Percentiles rank a stretch among this genome's conserved stretches.
These are phyloP conservation scores for Conchocele bisecta DNA, from an alignment of 2,888 invertebrate genomes.

Conservation along the genomic window DNA sequence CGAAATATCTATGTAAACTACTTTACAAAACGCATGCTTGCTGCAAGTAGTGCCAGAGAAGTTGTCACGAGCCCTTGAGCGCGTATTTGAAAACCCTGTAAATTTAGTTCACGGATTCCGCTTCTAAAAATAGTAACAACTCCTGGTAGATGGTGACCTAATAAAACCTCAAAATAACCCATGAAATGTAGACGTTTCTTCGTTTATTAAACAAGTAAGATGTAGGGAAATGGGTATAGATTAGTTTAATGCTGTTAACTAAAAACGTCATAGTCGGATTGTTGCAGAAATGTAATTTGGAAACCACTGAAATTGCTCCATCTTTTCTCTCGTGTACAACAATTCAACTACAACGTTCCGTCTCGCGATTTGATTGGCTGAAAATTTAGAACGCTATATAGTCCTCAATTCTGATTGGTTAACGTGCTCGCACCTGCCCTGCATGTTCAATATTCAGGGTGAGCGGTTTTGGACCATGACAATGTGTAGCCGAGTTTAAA, in stretches of 20 bases:
- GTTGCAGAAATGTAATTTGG: conserved; percentile 24
- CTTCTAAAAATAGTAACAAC: conserved; percentile 63
- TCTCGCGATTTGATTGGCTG: conserved; percentile 61
- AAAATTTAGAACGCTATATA: neutral
- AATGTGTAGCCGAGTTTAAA: too few relatives aligned
- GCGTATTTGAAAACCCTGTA: conserved; percentile 69
- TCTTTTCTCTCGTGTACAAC: conserved; percentile 11
- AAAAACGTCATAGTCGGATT: neutral
- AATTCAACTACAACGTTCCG: conserved; percentile 62
- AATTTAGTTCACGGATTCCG: conserved; percentile 47
- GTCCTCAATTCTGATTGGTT: conserved; percentile 21
- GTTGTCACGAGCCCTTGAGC: conserved; percentile 65
- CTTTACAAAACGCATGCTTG: neutral
- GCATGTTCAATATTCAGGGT: too few relatives aligned
- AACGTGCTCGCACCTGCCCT: conserved; percentile 20
- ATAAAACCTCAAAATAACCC: conserved; percentile 61
- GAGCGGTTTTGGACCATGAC: too few relatives aligned
- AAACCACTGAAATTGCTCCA: conserved; percentile 36
- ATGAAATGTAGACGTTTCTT: conserved; percentile 18
- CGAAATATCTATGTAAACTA: neutral
- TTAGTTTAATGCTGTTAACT: conserved; percentile 31
- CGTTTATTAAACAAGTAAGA: neutral
- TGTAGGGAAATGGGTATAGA: conserved; percentile 19
- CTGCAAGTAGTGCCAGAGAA: conserved; percentile 69
- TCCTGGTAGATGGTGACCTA: conserved; percentile 56